Evolutionary conservation across 2,797 vertebrate species (phyloP).

Genomic region (Microtus californicus): DNA sequence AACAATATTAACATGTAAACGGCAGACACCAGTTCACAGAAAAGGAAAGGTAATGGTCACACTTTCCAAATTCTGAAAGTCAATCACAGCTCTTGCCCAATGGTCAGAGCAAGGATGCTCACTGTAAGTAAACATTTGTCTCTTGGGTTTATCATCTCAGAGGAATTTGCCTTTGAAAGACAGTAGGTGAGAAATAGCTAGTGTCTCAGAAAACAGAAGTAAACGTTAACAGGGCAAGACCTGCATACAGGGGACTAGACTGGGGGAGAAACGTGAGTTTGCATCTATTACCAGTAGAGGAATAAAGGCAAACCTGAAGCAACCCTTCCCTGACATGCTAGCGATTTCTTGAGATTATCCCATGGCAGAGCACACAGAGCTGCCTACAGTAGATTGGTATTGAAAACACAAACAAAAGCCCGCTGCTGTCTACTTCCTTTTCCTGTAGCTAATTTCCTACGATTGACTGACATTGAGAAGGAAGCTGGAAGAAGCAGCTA

Average conservation of each 20-base stretch:
- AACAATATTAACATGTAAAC: neutral
- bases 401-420: slow-evolving; percentile 12
- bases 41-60: neutral
- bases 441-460: neutral
- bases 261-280: neutral
- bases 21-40: neutral
- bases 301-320: slow-evolving; percentile 55
- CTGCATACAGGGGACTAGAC: neutral
- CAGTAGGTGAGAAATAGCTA: neutral
- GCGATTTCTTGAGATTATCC: neutral
- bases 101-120: neutral
- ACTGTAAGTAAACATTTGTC: neutral
- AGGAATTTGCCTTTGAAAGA: slow-evolving; percentile 53
- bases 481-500: neutral
- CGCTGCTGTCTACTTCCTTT: neutral
- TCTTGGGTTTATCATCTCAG: neutral
- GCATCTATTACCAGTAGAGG: neutral
- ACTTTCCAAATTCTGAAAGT: slow-evolving; percentile 14
- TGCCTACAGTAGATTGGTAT: neutral
- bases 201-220: slow-evolving; percentile 21
- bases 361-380: neutral
- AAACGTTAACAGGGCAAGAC: slow-evolving; percentile 24
- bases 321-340: neutral
- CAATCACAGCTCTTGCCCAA: neutral
- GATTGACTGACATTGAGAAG: neutral